Percentiles rank a stretch among this genome's conserved stretches.
phyloP scores from a whole-genome alignment of 2,797 vertebrate genomes.

The Amblyraja radiata region DNA sequence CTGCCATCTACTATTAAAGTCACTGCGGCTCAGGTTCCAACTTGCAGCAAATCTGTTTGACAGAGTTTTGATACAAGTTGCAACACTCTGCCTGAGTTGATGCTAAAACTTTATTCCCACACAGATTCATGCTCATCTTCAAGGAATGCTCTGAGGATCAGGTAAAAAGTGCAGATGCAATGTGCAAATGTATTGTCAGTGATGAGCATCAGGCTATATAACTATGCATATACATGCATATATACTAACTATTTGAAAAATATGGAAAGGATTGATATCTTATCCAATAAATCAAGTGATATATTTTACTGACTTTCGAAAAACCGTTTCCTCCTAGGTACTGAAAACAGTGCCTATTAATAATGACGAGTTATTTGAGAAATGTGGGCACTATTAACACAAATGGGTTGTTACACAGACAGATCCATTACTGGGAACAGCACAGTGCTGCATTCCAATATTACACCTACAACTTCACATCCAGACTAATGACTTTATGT shows the following conservation, averaged over 20 bases:
- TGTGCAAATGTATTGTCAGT: not conserved
- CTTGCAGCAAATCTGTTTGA: not conserved
- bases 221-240: not conserved
- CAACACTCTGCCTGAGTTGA: not conserved
- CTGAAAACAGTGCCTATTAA: not conserved
- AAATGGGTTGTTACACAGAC: not conserved
- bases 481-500: not conserved
- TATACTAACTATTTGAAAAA: not conserved
- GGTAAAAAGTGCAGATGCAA: not conserved
- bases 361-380: not conserved
- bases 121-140: not conserved
- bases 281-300: not conserved
- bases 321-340: not conserved
- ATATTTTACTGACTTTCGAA: not conserved
- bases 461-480: not conserved
- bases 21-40: not conserved
- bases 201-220: not conserved
- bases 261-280: not conserved
- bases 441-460: not conserved
- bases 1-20: not conserved
- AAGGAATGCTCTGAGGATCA: not conserved
- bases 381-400: constrained; percentile 12
- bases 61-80: not conserved
- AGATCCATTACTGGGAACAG: not conserved
- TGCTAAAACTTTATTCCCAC: not conserved